phyloP scores from a whole-genome alignment of 64 coral and sea anemone genomes.

The Montipora cactus region DNA sequence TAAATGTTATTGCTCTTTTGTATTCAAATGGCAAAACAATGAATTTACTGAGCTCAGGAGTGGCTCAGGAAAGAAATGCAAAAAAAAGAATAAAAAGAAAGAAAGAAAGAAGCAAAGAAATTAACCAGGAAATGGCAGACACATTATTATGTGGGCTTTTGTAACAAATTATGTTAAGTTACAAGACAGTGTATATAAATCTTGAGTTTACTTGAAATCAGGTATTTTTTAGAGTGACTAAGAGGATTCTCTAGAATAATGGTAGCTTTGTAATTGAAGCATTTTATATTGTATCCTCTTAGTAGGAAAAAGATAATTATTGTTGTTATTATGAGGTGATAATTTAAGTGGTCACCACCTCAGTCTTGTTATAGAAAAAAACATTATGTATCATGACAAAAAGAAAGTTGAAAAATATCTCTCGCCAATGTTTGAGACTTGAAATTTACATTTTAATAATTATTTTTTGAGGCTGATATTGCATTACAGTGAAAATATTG shows the following conservation, averaged over 20 bases:
- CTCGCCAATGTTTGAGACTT: too few relatives aligned
- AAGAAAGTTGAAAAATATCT: too few relatives aligned
- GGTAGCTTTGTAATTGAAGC: constrained; percentile 45
- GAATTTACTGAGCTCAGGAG: neutral
- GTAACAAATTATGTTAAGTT: neutral
- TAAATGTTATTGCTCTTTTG: neutral
- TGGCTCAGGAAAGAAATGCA: neutral
- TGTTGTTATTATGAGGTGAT: neutral
- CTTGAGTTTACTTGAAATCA: too few relatives aligned
- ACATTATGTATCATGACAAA: too few relatives aligned
- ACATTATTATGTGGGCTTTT: neutral
- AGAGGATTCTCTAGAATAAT: neutral
- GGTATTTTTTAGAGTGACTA: neutral
- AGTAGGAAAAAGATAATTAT: constrained; percentile 24
- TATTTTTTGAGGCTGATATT: too few relatives aligned
- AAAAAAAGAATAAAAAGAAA: neutral
- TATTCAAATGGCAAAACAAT: neutral
- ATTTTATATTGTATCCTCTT: constrained; percentile 20
- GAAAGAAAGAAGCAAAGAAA: neutral
- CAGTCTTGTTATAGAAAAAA: too few relatives aligned
- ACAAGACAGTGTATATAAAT: neutral
- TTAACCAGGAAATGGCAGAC: too few relatives aligned
- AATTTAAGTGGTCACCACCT: neutral
- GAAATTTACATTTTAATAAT: too few relatives aligned
- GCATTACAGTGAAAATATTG: too few relatives aligned